Evolutionary conservation across 2,797 vertebrate genomes (phyloP).

Genomic region (Xyrichtys novacula): DNA sequence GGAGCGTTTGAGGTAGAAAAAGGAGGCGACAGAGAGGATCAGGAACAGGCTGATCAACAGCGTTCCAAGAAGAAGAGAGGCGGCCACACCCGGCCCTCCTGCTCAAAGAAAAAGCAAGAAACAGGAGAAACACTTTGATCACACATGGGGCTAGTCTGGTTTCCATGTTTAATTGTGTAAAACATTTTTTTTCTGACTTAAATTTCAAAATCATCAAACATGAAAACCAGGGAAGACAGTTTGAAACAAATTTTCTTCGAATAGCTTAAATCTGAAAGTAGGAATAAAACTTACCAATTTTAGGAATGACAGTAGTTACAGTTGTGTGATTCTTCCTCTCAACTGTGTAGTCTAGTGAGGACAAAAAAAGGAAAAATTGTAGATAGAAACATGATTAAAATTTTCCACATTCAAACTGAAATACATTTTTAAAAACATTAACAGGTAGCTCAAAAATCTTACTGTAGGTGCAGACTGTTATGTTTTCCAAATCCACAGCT

Average conservation of each 20-base stretch:
- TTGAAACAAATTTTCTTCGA: neutral
- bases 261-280: neutral
- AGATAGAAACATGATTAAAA: neutral
- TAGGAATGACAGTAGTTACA: conserved; percentile 78
- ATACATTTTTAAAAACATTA: neutral
- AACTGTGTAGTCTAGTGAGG: conserved; percentile 72
- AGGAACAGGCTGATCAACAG: conserved; percentile 93
- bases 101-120: conserved; percentile 35
- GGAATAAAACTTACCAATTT: conserved; percentile 80
- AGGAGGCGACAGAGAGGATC: conserved; percentile 94
- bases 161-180: no score
- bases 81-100: conserved; percentile 92
- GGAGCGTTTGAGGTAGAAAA: conserved; percentile 98
- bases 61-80: conserved; percentile 93
- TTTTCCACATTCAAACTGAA: neutral
- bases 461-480: conserved; percentile 84
- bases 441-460: conserved; percentile 30
- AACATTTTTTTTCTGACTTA: no score
- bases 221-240: no score
- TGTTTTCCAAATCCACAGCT: conserved; percentile 75
- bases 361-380: conserved; percentile 8
- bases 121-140: neutral
- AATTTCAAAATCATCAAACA: no score
- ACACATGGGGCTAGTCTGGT: neutral
- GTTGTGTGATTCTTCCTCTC: conserved; percentile 78